Evolutionary conservation across 1,140 invertebrate genomes (phyloP).

Genomic region (Harlomillsia oculata): DNA sequence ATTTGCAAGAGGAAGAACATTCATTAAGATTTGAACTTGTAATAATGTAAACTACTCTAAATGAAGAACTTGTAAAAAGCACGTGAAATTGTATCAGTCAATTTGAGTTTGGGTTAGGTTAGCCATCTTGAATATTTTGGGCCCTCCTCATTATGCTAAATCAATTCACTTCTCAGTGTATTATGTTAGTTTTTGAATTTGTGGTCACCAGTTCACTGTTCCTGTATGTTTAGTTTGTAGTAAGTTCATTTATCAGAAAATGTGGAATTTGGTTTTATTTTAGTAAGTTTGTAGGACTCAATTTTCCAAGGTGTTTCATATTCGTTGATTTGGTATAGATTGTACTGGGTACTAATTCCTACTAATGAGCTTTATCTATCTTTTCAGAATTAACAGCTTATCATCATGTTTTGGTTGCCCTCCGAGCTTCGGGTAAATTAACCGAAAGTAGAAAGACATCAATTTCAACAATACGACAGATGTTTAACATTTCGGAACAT

Average conservation of each 20-base stretch:
- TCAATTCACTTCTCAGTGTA: too few relatives aligned
- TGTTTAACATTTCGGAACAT: conserved; percentile 12
- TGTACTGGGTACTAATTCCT: background rate
- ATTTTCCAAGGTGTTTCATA: background rate
- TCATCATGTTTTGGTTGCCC: conserved; percentile 11
- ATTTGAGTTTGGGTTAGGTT: too few relatives aligned
- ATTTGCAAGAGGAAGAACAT: too few relatives aligned
- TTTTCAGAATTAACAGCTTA: conserved; percentile 27
- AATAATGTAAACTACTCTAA: too few relatives aligned
- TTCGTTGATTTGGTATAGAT: background rate
- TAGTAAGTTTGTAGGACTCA: background rate
- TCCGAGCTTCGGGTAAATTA: conserved; percentile 20
- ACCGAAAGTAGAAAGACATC: conserved; percentile 11
- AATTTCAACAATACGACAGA: conserved; percentile 11
- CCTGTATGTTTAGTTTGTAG: conserved; percentile 4
- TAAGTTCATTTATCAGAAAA: background rate
- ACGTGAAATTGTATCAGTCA: too few relatives aligned
- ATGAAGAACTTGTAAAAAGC: too few relatives aligned
- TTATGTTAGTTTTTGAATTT: conserved; percentile 5
- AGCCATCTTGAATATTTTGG: too few relatives aligned
- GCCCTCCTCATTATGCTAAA: too few relatives aligned
- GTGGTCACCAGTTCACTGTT: background rate
- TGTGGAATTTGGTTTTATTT: background rate
- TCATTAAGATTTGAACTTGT: too few relatives aligned
- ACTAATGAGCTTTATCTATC: background rate